Evolutionary conservation across 1,140 invertebrate genomes (phyloP), one percentile per base, ranked within the genome.

Genomic region (Ostrea denselamellosa): DNA sequence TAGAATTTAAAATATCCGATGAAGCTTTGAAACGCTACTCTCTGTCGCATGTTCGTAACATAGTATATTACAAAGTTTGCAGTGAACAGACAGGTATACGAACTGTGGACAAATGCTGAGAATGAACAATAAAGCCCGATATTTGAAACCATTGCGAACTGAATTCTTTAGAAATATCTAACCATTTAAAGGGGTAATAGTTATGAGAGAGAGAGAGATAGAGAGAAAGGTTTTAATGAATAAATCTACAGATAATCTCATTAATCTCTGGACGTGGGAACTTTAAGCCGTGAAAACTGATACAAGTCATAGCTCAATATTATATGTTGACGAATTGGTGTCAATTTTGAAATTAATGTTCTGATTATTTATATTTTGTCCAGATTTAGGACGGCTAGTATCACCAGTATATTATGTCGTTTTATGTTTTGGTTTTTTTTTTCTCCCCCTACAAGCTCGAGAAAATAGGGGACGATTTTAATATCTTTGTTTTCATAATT

Each of bases 401-500:
- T 77, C 68, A 9, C 8, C 68, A 10, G 22, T 28, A 77, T 14
- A 44, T 44, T 44, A 14, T 77, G 68, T 77, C 68, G 2, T 62
- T n/a, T 62, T 62, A n/a, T 58, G 17, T 62, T 62, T 19, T 19
- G 17, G n/a, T 5, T 17, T 1, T 19, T 12, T 58, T 8, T 62
- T 19, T 62, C 56, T 19, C 17, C n/a, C 14, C 1, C n/a, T 17
- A 19, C 17, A 62, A 28, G 22, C 28, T 77, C 22, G 22, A 25
- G 28, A 34, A 77, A 77, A 77, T 77, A 4, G 68, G 25, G 2
- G 10, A 25, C 68, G 68, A 14, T 25, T 77, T 77, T 77, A 77
- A 77, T 77, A 77, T 77, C 68, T 77, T 77, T 77, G 68, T 77
- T 77, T 77, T 77, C 68, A 77, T 77, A 77, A 77, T 77, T 77